Conservation (phyloP, 2,797 vertebrate genomes). For the Graptemys geographica region DNA sequence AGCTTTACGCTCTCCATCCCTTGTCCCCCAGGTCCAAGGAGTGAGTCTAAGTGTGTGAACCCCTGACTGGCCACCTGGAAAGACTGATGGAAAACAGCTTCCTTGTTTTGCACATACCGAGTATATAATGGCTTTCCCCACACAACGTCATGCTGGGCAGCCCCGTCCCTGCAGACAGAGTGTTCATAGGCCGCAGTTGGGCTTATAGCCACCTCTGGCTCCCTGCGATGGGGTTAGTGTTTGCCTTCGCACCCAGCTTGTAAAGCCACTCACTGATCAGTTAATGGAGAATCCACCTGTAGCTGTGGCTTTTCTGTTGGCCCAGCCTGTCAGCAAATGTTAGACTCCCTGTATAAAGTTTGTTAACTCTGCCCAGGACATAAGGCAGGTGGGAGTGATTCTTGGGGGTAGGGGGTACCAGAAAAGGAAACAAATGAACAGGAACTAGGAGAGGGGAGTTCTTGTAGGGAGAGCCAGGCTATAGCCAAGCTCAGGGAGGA, state of each 20-base stretch:
- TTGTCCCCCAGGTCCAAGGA: no score
- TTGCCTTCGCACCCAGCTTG: neutral
- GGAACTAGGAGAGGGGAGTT: neutral
- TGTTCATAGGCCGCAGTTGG: conserved; percentile 11
- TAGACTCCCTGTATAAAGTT: neutral
- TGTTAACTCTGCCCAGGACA: neutral
- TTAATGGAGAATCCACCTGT: neutral
- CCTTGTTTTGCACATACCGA: neutral
- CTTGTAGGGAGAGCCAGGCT: neutral
- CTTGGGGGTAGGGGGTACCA: neutral
- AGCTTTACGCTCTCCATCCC: no score
- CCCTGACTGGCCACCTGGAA: neutral
- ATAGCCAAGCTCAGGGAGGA: neutral
- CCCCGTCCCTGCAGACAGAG: neutral
- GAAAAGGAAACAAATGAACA: fast-evolving
- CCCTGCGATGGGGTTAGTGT: fast-evolving
- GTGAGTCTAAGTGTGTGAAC: no score
- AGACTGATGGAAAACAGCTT: neutral
- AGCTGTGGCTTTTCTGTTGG: neutral
- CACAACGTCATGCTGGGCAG: neutral
- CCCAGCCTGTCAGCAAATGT: neutral
- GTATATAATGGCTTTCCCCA: neutral
- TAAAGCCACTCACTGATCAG: fast-evolving
- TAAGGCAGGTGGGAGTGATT: neutral
- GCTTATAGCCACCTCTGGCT: neutral